A percentile compares a stretch with the other conserved stretches of the same genome.
Conservation (phyloP, 2,888 invertebrate species). For the Argynnis bischoffii region DNA sequence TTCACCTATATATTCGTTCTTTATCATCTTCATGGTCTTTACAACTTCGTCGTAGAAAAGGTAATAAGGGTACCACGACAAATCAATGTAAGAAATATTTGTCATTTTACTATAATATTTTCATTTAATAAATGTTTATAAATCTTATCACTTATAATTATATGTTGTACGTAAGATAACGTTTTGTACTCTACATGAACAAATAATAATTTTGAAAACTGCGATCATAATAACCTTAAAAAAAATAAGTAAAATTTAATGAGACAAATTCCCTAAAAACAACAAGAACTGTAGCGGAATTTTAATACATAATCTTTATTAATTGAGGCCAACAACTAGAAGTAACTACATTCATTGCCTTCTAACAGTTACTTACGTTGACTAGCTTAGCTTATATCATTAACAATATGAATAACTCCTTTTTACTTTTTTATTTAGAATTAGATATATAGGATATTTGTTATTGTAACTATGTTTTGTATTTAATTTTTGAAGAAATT, state of each 20-base stretch:
- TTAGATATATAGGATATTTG: not conserved
- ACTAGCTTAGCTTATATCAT: conserved; percentile 14
- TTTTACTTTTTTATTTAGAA: conserved; percentile 1
- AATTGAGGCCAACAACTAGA: conserved; percentile 72
- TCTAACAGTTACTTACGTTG: conserved; percentile 46
- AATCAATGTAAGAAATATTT: too few species aligned
- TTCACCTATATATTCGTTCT: not conserved
- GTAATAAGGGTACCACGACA: too few species aligned
- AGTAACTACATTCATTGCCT: conserved; percentile 64
- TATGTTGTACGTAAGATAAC: too few species aligned
- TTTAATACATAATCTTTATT: conserved; percentile 67
- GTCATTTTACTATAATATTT: too few species aligned
- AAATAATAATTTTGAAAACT: too few species aligned
- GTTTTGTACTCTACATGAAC: too few species aligned
- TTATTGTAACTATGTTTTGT: too few species aligned
- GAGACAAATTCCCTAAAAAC: conserved; percentile 34
- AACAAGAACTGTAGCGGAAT: conserved; percentile 50
- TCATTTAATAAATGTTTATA: too few species aligned
- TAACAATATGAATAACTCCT: conserved; percentile 3
- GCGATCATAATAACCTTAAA: not conserved
- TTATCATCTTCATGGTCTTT: too few species aligned
- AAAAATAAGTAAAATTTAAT: conserved; percentile 7
- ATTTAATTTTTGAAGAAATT: too few species aligned
- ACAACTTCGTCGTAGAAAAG: too few species aligned
- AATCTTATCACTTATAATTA: too few species aligned